These are phyloP conservation scores for Spinus olivaceus DNA, from an alignment of 2,797 vertebrate genomes.

Conservation along the genomic window DNA sequence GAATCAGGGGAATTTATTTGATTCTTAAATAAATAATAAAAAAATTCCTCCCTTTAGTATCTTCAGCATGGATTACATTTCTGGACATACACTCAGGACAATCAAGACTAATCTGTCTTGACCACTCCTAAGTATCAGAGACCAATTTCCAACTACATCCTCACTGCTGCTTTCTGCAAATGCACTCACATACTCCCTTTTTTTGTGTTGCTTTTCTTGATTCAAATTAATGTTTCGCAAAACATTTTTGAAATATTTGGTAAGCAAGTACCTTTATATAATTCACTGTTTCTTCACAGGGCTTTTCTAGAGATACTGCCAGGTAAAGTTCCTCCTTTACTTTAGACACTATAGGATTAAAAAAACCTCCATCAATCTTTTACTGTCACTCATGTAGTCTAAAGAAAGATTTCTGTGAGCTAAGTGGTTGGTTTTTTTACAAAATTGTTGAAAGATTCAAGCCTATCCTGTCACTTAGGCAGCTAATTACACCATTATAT, in stretches of 20 bases:
- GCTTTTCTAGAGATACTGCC: not conserved
- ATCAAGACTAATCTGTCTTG: not conserved
- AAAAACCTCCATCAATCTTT: not conserved
- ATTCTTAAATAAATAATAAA: not conserved
- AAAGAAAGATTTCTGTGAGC: constrained; percentile 50
- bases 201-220: not conserved
- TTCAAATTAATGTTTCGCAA: not conserved
- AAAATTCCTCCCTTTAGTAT: not conserved
- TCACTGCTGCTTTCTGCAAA: not conserved
- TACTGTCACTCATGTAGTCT: not conserved
- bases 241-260: not conserved
- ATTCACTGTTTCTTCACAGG: not conserved
- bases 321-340: not conserved
- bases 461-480: constrained; percentile 70
- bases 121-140: not conserved
- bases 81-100: not conserved
- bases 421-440: constrained; percentile 9
- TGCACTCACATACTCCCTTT: not conserved
- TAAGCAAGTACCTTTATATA: not conserved
- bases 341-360: not conserved
- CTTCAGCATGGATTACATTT: not conserved
- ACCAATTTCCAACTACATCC: not conserved
- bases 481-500: constrained; percentile 77
- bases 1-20: not conserved
- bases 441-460: constrained; percentile 62